Conservation (phyloP, 2,888 invertebrate species). For the Andricus quercusramuli region DNA sequence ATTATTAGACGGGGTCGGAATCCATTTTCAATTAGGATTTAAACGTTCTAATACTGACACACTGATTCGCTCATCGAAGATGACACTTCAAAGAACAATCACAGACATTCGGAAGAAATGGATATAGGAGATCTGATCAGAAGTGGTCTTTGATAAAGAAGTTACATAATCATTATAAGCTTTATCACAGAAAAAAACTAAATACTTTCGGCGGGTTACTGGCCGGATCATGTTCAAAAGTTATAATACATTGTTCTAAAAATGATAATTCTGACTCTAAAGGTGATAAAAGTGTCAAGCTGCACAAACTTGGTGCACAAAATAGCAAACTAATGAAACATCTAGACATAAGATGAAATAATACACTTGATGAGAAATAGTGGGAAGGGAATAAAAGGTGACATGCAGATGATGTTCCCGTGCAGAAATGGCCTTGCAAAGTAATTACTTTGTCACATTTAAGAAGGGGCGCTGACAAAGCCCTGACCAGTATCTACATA, state of each 20-base stretch:
- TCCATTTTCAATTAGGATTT: neutral
- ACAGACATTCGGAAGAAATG: neutral
- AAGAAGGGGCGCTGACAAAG: no score
- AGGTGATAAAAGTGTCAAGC: neutral
- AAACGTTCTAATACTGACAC: neutral
- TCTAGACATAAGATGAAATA: neutral
- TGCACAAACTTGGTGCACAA: neutral
- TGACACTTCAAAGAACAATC: neutral
- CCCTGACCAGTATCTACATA: no score
- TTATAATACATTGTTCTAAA: no score
- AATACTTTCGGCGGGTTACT: neutral
- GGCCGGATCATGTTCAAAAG: no score
- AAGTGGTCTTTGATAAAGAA: neutral
- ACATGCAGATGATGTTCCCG: slow-evolving; percentile 10
- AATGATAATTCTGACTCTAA: neutral
- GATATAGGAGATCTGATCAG: neutral
- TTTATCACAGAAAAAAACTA: neutral
- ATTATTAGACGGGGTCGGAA: slow-evolving; percentile 49
- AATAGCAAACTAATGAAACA: neutral
- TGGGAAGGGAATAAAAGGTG: neutral
- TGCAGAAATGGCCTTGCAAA: no score
- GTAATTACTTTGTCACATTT: no score
- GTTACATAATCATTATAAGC: neutral
- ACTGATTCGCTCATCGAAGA: neutral
- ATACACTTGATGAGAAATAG: neutral